Percentiles rank a stretch among this genome's conserved stretches.
phyloP scores from a whole-genome alignment of 2,888 invertebrate genomes.

The Pediacus dermestoides region DNA sequence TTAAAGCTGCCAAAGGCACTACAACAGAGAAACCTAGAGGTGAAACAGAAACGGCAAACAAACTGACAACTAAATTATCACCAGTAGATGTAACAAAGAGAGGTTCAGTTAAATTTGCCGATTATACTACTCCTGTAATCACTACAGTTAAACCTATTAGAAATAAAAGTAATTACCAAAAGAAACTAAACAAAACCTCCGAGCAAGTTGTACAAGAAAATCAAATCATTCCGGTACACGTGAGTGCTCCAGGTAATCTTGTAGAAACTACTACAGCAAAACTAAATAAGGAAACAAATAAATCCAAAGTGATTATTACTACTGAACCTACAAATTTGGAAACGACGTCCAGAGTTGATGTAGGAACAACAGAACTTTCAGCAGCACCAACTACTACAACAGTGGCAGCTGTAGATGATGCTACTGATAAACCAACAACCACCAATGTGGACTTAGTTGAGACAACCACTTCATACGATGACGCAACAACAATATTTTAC shows the following conservation, averaged over 20 bases:
- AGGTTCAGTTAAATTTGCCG: slow-evolving; percentile 19
- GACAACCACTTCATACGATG: neutral
- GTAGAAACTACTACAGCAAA: neutral
- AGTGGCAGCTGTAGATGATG: slow-evolving; percentile 2
- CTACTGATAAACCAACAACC: slow-evolving; percentile 12
- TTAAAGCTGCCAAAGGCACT: slow-evolving; percentile 25
- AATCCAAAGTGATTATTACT: slow-evolving; percentile 10
- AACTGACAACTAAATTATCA: slow-evolving; percentile 9
- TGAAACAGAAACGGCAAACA: slow-evolving; percentile 13
- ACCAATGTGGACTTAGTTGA: slow-evolving; percentile 7
- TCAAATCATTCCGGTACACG: slow-evolving; percentile 34
- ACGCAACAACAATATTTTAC: neutral
- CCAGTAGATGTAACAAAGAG: slow-evolving; percentile 16
- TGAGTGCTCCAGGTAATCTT: slow-evolving; percentile 35
- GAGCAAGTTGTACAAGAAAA: slow-evolving; percentile 38
- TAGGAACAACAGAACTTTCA: slow-evolving; percentile 28
- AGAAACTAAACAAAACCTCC: slow-evolving; percentile 9
- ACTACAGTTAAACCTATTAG: too few species aligned
- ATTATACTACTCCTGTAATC: slow-evolving; percentile 50
- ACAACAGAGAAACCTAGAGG: slow-evolving; percentile 20
- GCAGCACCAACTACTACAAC: slow-evolving; percentile 27
- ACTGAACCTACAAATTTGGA: slow-evolving; percentile 37
- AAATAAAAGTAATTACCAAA: too few species aligned
- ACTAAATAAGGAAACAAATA: neutral
- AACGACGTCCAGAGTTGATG: slow-evolving; percentile 31